These are phyloP conservation scores for Galerucella calmariensis DNA, from an alignment of 2,888 invertebrate genomes.

Conservation along the genomic window DNA sequence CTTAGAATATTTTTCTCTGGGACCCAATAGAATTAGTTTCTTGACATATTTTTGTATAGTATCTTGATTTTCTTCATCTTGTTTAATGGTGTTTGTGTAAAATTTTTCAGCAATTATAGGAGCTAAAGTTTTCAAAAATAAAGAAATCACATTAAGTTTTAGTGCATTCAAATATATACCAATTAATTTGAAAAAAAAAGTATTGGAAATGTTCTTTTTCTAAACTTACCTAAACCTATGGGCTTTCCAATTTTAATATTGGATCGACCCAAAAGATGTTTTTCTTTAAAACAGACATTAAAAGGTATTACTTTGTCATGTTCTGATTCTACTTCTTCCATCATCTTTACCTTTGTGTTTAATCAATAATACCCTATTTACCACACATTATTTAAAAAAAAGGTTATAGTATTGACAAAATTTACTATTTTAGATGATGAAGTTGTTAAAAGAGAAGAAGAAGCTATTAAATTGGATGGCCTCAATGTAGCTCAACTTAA, in stretches of 20 bases:
- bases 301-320: constrained; percentile 50
- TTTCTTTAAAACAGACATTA: constrained; percentile 58
- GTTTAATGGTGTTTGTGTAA: constrained; percentile 51
- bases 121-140: constrained; percentile 49
- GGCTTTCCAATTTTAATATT: constrained; percentile 53
- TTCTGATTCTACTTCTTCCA: constrained; percentile 31
- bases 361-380: constrained; percentile 47
- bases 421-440: constrained; percentile 78
- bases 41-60: constrained; percentile 54
- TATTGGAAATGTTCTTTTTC: constrained; percentile 10
- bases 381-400: not conserved
- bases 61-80: constrained; percentile 45
- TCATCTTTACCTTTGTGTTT: constrained; percentile 45
- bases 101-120: constrained; percentile 59
- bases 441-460: constrained; percentile 90
- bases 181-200: not conserved
- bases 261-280: constrained; percentile 52
- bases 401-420: not conserved
- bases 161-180: not conserved
- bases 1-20: constrained; percentile 55
- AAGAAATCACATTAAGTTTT: not conserved
- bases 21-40: constrained; percentile 54
- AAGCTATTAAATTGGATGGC: constrained; percentile 95
- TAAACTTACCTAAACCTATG: constrained; percentile 47
- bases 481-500: constrained; percentile 94